Conservation (phyloP, 1,140 invertebrate genomes). For the Tribolium castaneum region DNA sequence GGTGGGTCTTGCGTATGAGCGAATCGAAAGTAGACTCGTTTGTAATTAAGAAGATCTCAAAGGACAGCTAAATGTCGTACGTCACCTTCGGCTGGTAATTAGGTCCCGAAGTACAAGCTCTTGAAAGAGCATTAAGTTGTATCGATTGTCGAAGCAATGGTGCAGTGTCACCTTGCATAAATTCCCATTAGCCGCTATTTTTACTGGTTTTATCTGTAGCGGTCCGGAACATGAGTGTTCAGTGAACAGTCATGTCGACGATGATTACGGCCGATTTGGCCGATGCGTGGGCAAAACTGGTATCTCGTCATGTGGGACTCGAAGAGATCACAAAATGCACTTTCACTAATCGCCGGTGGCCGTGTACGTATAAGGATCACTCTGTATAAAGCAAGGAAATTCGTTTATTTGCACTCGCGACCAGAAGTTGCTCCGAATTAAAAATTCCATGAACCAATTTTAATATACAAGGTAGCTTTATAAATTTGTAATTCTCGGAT, state of each 20-base stretch:
- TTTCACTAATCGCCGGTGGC: conserved; percentile 22
- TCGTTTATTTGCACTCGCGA: background rate
- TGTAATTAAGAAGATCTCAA: conserved; percentile 15
- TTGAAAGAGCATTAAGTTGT: conserved; percentile 37
- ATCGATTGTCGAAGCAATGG: conserved; percentile 30
- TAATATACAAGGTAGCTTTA: conserved; percentile 40
- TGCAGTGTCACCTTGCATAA: conserved; percentile 35
- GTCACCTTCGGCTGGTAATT: conserved; percentile 29
- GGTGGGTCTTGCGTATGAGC: background rate
- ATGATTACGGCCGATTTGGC: conserved; percentile 40
- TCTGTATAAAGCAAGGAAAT: conserved; percentile 12
- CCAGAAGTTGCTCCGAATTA: conserved; percentile 24
- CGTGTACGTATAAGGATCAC: conserved; percentile 1
- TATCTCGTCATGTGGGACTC: background rate
- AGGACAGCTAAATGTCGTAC: conserved; percentile 21
- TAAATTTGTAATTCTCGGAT: conserved; percentile 47
- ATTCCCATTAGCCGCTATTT: conserved; percentile 37
- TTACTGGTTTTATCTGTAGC: conserved; percentile 21
- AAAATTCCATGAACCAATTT: conserved; percentile 47
- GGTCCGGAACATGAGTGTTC: conserved; percentile 23
- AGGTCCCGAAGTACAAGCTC: conserved; percentile 20
- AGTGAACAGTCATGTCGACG: conserved; percentile 37
- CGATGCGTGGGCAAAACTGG: conserved; percentile 30
- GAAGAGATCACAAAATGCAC: conserved; percentile 24
- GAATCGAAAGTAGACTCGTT: conserved; percentile 10